These are phyloP conservation scores for Luperina nickerlii DNA, from an alignment of 2,888 invertebrate genomes.

Conservation along the genomic window DNA sequence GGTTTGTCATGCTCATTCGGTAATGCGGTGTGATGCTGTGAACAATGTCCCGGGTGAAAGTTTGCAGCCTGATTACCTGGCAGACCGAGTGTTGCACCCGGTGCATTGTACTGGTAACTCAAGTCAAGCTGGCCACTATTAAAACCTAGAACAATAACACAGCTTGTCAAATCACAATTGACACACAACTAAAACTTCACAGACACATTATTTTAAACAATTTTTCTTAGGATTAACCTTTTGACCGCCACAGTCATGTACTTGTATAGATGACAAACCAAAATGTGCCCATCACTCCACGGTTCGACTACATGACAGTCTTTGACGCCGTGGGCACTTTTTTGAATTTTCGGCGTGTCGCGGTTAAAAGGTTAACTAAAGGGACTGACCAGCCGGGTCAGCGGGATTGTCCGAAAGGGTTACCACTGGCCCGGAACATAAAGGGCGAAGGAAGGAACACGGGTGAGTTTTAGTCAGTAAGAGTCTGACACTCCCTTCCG, in stretches of 20 bases:
- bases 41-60: conserved; percentile 1
- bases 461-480: too few relatives aligned
- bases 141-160: conserved; percentile 59
- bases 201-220: not conserved
- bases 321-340: too few relatives aligned
- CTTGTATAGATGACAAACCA: too few relatives aligned
- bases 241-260: too few relatives aligned
- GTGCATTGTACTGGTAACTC: conserved; percentile 54
- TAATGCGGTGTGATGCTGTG: not conserved
- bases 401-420: too few relatives aligned
- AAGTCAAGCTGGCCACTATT: conserved; percentile 35
- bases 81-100: conserved; percentile 4
- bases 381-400: conserved; percentile 77
- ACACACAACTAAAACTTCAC: conserved; percentile 38
- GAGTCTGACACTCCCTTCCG: too few relatives aligned
- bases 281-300: too few relatives aligned
- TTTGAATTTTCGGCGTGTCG: too few relatives aligned
- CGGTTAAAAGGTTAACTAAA: not conserved
- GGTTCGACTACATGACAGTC: too few relatives aligned
- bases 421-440: too few relatives aligned
- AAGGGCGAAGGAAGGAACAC: too few relatives aligned
- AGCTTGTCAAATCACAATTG: conserved; percentile 27
- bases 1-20: conserved; percentile 59
- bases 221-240: conserved; percentile 1
- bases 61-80: conserved; percentile 7